Percentiles rank a stretch among this genome's conserved stretches.
Evolutionary conservation across 2,113 vertebrate species (phyloP).

Genomic region (Phalacrocorax brasilianus): DNA sequence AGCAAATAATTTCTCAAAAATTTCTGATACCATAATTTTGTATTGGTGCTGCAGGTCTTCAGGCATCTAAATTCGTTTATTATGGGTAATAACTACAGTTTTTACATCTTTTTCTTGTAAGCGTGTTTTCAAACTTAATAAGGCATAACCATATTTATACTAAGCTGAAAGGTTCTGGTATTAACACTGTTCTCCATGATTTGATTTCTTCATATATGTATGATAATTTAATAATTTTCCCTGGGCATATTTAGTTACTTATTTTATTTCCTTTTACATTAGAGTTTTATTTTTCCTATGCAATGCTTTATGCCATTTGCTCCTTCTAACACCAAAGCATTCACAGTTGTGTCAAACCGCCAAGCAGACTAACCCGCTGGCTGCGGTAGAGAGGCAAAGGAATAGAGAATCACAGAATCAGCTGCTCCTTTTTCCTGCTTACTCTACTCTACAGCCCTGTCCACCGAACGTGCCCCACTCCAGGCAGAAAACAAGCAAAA

Average conservation of each 20-base stretch:
- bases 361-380: no score
- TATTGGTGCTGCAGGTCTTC: not conserved
- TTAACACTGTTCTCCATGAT: not conserved
- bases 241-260: not conserved
- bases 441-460: not conserved
- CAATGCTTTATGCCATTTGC: not conserved
- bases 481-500: not conserved
- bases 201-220: not conserved
- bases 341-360: not conserved
- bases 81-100: not conserved
- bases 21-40: not conserved
- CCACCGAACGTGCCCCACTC: not conserved
- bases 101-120: not conserved
- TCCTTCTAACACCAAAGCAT: not conserved
- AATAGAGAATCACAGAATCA: no score
- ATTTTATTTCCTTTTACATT: conserved; percentile 9
- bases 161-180: not conserved
- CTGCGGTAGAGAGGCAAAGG: not conserved
- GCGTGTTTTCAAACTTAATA: not conserved
- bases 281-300: not conserved
- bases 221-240: not conserved
- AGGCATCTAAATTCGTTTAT: not conserved
- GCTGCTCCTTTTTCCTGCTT: not conserved
- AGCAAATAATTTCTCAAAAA: not conserved
- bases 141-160: not conserved